A percentile compares a stretch with the other conserved stretches of the same genome.
Evolutionary conservation across 2,113 vertebrate genomes (phyloP).

Genomic region (Serilophus lunatus): DNA sequence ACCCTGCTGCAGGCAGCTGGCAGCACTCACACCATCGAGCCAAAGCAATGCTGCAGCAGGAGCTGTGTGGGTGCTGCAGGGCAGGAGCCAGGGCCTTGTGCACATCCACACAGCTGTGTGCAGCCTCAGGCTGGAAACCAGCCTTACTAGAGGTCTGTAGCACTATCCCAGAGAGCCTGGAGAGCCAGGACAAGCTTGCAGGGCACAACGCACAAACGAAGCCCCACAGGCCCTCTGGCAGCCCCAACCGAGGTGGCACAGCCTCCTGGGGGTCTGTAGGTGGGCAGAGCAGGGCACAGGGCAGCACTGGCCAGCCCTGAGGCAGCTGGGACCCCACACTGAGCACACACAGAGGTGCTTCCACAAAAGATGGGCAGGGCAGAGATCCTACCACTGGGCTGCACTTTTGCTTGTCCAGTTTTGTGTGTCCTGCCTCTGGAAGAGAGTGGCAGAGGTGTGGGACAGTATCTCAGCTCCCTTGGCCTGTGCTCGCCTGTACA

Average conservation of each 20-base stretch:
- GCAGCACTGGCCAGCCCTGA: background rate
- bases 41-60: background rate
- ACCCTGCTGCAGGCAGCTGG: background rate
- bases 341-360: background rate
- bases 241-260: background rate
- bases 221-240: background rate
- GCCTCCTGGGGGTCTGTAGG: background rate
- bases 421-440: background rate
- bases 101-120: background rate
- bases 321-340: background rate
- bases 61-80: background rate
- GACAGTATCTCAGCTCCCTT: background rate
- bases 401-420: rapidly evolving
- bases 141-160: background rate
- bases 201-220: background rate
- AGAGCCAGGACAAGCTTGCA: background rate
- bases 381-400: background rate
- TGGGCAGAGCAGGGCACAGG: background rate
- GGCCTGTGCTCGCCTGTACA: background rate
- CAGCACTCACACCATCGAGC: rapidly evolving
- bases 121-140: background rate
- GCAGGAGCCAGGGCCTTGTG: background rate
- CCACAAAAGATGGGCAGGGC: background rate
- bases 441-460: background rate
- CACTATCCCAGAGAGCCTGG: background rate